These are phyloP conservation scores for Silurus aristotelis DNA, from an alignment of 2,797 vertebrate genomes.

Conservation along the genomic window DNA sequence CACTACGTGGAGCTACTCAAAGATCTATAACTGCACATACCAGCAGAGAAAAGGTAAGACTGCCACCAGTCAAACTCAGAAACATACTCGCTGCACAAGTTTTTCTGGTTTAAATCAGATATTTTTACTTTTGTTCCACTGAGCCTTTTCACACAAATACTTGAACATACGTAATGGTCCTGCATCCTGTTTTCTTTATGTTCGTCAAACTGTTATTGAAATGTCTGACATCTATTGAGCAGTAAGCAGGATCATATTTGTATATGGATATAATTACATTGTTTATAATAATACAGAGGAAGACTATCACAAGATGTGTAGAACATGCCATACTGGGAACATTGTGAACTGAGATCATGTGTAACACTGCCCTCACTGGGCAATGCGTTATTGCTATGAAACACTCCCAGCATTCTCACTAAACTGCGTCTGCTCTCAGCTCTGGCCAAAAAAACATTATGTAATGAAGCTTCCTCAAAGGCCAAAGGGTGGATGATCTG, in stretches of 20 bases:
- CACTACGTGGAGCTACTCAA: conserved; percentile 88
- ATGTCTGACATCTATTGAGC: conserved; percentile 10
- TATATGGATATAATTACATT: conserved; percentile 32
- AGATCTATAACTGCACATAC: conserved; percentile 90
- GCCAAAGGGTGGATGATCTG: conserved; percentile 35
- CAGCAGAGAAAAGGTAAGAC: conserved; percentile 88
- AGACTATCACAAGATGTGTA: conserved; percentile 40
- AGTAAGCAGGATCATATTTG: neutral
- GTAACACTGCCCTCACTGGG: conserved; percentile 4
- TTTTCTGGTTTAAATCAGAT: conserved; percentile 30
- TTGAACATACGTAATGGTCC: neutral
- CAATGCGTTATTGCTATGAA: conserved; percentile 29
- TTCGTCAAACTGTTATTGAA: conserved; percentile 31
- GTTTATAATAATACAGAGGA: conserved; percentile 40
- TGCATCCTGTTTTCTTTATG: neutral
- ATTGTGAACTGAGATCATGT: neutral
- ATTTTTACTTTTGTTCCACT: conserved; percentile 1
- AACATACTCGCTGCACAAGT: neutral
- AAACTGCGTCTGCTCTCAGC: conserved; percentile 20
- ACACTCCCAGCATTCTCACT: conserved; percentile 49
- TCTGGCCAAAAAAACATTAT: conserved; percentile 50
- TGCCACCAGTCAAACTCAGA: neutral
- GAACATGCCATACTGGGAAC: conserved; percentile 25
- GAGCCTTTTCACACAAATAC: neutral
- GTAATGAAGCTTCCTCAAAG: conserved; percentile 52